Conservation (phyloP, 2,113 vertebrate species). For the Eretmochelys imbricata region DNA sequence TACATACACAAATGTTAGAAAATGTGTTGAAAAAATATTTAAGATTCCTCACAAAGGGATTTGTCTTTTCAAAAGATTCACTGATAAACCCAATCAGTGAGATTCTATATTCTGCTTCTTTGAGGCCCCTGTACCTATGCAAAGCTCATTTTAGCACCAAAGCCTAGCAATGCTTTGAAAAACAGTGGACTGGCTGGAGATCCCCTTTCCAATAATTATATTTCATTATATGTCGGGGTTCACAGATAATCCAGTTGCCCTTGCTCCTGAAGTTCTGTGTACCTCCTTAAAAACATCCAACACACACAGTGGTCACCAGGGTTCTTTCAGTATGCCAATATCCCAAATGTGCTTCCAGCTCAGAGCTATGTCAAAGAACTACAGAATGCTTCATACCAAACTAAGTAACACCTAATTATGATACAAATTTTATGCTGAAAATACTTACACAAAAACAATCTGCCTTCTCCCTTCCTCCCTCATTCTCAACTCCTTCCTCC, state of each 20-base stretch:
- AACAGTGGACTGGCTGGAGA: not conserved
- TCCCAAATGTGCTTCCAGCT: not conserved
- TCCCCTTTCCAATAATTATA: not conserved
- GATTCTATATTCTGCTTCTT: not conserved
- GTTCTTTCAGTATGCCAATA: not conserved
- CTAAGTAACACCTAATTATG: not conserved
- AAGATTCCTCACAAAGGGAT: not conserved
- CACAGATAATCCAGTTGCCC: not conserved
- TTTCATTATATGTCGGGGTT: not conserved
- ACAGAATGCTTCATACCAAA: not conserved
- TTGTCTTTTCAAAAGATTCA: not conserved
- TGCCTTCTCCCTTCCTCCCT: not conserved
- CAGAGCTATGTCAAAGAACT: not conserved
- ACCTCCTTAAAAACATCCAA: not conserved
- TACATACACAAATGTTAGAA: not conserved
- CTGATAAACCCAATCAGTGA: not conserved
- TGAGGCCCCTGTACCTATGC: not conserved
- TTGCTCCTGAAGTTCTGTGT: not conserved
- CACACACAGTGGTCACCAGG: not conserved
- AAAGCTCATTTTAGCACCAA: not conserved
- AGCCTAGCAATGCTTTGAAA: not conserved
- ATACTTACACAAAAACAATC: not conserved
- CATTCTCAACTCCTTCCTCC: not conserved
- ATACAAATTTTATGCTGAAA: not conserved
- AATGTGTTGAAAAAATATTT: not conserved